Evolutionary conservation across 2,888 invertebrate genomes (phyloP), one percentile per base, ranked within the genome.

Genomic region (Tigriopus californicus): DNA sequence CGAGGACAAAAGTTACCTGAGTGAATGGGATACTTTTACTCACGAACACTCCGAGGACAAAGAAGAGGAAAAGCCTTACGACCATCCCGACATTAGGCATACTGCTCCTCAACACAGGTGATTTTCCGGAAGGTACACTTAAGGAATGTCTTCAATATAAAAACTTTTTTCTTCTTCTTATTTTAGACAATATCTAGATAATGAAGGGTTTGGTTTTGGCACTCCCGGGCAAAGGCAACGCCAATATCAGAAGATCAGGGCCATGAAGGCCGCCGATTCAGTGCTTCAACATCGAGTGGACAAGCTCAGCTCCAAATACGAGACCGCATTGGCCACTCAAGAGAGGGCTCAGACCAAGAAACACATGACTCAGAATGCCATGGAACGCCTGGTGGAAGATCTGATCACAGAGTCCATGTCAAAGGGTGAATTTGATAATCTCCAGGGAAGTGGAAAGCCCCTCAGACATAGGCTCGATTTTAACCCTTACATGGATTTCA

Each of bases 381-480:
- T 53, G 15, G 54, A 53, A 53, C 22, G 54, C 5, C 40, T 53
- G 2, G 54, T 53, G 2, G 54, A 53, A 53, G 54, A 53, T 40
- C 18, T 53, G 6, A 53, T 53, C n/a, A 15, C 22, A 25, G 54
- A 53, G 33, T 53, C 54, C 12, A 53, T 53, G 24, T 22, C 54
- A 5, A 24, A 22, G 6, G 54, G 54, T 6, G 54, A 53, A 25
- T 53, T 53, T 53, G 54, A 53, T n/a, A 53, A 53, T n/a, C 33
- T 53, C 22, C 2, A 33, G 6, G 54, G 54, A n/a, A 18, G 13
- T 24, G 54, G 54, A 5, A 53, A 53, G 41, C 54, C 54, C 13
- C 15, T 53, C 5, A 24, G 33, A 33, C 15, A 53, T 3, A 22
- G 54, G 6, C 33, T 53, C 12, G 40, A 53, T 18, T 53, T 33